Evolutionary conservation across 2,797 vertebrate genomes (phyloP).

Genomic region (Alexandromys oeconomus): DNA sequence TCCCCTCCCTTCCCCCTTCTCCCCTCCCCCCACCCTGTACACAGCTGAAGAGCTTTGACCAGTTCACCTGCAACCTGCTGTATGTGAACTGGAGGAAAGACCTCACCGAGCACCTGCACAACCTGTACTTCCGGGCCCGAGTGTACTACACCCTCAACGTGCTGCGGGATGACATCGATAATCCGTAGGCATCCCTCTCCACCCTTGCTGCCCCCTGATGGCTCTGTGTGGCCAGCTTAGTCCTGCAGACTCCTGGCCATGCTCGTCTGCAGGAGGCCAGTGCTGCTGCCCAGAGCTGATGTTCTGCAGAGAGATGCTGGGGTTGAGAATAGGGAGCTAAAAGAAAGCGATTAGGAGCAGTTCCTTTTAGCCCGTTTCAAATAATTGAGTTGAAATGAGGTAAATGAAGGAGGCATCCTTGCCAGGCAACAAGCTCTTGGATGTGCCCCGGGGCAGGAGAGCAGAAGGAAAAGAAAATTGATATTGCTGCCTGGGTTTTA

Average conservation of each 20-base stretch:
- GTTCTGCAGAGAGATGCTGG: background rate
- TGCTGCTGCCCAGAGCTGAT: background rate
- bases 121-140: constrained; percentile 93
- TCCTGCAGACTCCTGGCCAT: background rate
- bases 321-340: background rate
- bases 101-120: constrained; percentile 95
- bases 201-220: background rate
- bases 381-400: background rate
- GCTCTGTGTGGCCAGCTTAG: background rate
- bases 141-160: constrained; percentile 96
- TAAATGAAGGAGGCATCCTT: background rate
- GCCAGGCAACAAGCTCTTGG: background rate
- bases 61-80: constrained; percentile 96
- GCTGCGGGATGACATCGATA: constrained; percentile 94
- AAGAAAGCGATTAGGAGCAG: background rate
- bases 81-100: constrained; percentile 95
- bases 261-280: background rate
- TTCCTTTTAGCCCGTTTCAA: background rate
- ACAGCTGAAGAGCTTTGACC: constrained; percentile 96
- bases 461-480: background rate
- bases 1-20: background rate
- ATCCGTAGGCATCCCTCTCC: constrained; percentile 92
- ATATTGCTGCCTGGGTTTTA: too few relatives aligned
- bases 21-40: background rate
- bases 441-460: background rate